Base-by-base conservation (phyloP, 2,888 invertebrate genomes). In the Microchrysa polita region DNA sequence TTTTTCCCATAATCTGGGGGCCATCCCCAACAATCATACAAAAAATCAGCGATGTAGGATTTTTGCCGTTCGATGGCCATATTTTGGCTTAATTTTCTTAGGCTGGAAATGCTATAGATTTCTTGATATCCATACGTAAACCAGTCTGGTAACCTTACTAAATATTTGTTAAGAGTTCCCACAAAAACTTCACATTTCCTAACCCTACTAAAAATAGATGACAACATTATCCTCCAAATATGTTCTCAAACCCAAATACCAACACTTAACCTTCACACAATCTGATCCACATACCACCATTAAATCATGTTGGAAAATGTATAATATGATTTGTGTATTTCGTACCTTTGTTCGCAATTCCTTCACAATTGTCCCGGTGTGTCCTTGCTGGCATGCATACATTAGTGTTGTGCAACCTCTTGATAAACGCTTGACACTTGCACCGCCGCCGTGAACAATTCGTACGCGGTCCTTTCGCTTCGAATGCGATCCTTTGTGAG, bases 331-430 rank as follows among this genome's bases (percentile, higher is more conserved):
- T 34, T 34, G 27, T 34, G 27, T 27, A 67, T 67, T 78, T 55
- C 67, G n/a, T 88, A 93, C 93, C 88, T 93, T 92, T 81, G 90
- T 91, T 80, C 90, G 89, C 79, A 95, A 88, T 79, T 93, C 89
- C 79, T 90, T 89, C 78, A 92, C 87, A 78, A 95, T 93, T 78
- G 90, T 88, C 77, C 90, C 88, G 83, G 93, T 91, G 86, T 93
- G 91, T 69, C 92, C 93, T 83, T 94, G 95, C 85, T 95, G 95
- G 83, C 95, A 95, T 80, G 95, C 94, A 86, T 94, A 93, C 95
- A 96, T 95, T 81, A 96, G 90, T 79, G 91, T 90, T 77, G 94
- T 93, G 84, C 94, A 93, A 80, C 94, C 93, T 81, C 88, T 88
- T 78, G 87, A 87, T 79, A 90, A 84, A 79, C 84, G 84, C 77